Conservation (phyloP, 2,797 vertebrate genomes). For the Dromococcyx pavoninus region DNA sequence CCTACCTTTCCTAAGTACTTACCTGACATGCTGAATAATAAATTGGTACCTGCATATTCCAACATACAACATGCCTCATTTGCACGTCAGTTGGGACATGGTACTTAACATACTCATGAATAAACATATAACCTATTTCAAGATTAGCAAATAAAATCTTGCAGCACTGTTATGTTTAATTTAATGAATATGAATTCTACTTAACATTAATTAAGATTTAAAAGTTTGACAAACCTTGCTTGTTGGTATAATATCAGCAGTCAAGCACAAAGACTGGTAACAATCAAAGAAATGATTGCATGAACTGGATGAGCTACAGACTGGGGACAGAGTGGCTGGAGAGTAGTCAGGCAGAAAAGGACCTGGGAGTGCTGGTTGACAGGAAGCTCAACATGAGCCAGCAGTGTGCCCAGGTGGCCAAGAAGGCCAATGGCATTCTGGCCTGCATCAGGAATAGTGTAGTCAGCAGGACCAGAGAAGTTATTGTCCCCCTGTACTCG, state of each 20-base stretch:
- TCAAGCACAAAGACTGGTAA: not conserved
- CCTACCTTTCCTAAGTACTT: not conserved
- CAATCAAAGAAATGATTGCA: not conserved
- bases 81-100: not conserved
- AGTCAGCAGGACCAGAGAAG: too few species aligned
- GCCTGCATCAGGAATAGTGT: too few species aligned
- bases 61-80: not conserved
- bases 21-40: not conserved
- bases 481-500: too few species aligned
- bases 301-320: too few species aligned
- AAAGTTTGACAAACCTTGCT: not conserved
- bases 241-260: not conserved
- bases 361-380: too few species aligned
- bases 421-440: too few species aligned
- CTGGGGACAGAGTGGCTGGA: too few species aligned
- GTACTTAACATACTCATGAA: not conserved
- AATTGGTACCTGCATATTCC: not conserved
- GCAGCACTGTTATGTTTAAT: not conserved
- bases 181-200: not conserved
- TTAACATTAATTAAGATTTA: not conserved
- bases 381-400: too few species aligned
- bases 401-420: too few species aligned
- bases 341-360: too few species aligned
- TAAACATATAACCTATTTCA: conserved; percentile 9
- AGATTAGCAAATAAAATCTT: conserved; percentile 3